A percentile compares a stretch with the other conserved stretches of the same genome.
Conservation (phyloP, 2,888 invertebrate genomes). For the Myathropa florea region DNA sequence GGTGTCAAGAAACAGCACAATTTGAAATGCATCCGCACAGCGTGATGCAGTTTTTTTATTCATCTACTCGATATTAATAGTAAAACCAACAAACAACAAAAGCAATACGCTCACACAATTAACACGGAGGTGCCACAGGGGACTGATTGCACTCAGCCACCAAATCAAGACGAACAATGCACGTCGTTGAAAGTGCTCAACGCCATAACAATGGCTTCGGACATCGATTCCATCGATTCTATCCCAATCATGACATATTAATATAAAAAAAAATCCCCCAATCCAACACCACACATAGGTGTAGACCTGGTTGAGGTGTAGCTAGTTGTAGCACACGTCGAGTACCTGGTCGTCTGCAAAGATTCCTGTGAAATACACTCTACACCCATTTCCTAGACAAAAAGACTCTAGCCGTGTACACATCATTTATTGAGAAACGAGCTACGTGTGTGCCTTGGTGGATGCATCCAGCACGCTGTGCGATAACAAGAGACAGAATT, state of each 20-base stretch:
- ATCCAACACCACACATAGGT: background rate
- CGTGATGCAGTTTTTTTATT: conserved; percentile 34
- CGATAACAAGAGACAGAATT: conserved; percentile 68
- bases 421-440: conserved; percentile 30
- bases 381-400: background rate
- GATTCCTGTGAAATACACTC: conserved; percentile 43
- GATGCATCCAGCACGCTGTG: conserved; percentile 59
- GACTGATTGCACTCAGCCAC: conserved; percentile 58
- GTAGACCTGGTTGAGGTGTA: conserved; percentile 2
- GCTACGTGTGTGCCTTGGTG: background rate
- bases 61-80: conserved; percentile 44
- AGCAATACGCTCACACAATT: conserved; percentile 61
- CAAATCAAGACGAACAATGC: conserved; percentile 47
- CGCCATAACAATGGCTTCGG: conserved; percentile 65
- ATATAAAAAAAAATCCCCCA: conserved; percentile 30
- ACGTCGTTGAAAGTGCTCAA: conserved; percentile 58
- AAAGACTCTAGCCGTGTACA: conserved; percentile 39
- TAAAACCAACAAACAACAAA: conserved; percentile 70
- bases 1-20: conserved; percentile 68
- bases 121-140: conserved; percentile 67
- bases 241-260: conserved; percentile 68
- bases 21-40: conserved; percentile 63
- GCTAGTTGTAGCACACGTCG: conserved; percentile 32
- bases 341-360: conserved; percentile 22
- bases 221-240: conserved; percentile 61